phyloP scores from a whole-genome alignment of 2,888 invertebrate species.

The Zhuqinia jingwanae region DNA sequence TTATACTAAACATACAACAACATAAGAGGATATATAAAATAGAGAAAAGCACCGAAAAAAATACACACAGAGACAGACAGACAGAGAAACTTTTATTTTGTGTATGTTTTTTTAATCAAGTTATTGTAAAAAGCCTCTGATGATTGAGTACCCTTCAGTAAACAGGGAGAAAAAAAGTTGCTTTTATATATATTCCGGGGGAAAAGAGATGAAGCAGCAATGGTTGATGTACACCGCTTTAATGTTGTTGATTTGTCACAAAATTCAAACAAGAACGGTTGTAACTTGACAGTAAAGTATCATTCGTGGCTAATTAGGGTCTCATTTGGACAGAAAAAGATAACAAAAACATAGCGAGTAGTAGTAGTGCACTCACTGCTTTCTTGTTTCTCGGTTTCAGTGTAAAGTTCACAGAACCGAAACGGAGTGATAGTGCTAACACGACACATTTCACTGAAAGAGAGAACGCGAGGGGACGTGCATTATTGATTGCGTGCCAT shows the following conservation, averaged over 20 bases:
- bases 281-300: conserved; percentile 56
- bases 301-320: conserved; percentile 73
- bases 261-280: neutral
- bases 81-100: no score
- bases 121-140: conserved; percentile 40
- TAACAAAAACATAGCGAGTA: neutral
- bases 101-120: conserved; percentile 54
- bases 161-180: neutral
- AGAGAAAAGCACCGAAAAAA: neutral
- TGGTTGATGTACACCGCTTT: conserved; percentile 36
- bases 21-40: conserved; percentile 15
- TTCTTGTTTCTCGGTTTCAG: neutral
- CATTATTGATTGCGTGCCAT: neutral
- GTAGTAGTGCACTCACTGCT: neutral
- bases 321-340: conserved; percentile 53
- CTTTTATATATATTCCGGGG: no score
- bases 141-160: conserved; percentile 68
- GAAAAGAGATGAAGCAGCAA: neutral
- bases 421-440: conserved; percentile 6
- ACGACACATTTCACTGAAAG: neutral
- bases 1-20: neutral
- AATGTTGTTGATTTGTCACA: conserved; percentile 60
- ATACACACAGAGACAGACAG: no score
- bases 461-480: conserved; percentile 29
- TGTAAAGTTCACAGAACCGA: neutral